Percentiles rank a stretch among this genome's conserved stretches.
These are phyloP conservation scores for Holothuria leucospilota DNA, from an alignment of 53 echinoderm and acorn worm genomes.

Conservation along the genomic window DNA sequence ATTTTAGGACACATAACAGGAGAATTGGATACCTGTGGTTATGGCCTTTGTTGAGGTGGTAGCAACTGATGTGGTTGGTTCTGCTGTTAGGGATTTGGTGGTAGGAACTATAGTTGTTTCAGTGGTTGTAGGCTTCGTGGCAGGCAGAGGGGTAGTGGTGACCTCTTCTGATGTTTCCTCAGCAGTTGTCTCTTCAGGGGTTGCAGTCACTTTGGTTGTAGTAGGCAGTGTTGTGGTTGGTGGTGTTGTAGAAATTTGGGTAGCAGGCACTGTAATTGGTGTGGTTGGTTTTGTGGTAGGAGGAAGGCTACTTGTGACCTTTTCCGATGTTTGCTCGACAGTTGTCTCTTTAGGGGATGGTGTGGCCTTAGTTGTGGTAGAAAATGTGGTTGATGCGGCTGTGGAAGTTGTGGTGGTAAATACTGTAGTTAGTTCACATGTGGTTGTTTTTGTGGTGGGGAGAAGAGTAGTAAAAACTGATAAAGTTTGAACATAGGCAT, in stretches of 20 bases:
- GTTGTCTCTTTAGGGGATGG: background rate
- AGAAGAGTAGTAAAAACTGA: no score
- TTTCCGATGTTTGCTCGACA: background rate
- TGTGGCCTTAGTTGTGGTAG: background rate
- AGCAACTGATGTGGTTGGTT: background rate
- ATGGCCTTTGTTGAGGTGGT: background rate
- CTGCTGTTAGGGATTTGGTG: background rate
- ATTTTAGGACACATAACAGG: no score
- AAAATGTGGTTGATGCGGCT: no score
- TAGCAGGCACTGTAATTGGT: background rate
- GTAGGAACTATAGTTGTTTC: background rate
- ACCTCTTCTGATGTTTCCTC: background rate
- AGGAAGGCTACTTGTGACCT: background rate
- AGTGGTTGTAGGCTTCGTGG: background rate
- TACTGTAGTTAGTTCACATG: no score
- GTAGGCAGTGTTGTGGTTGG: background rate
- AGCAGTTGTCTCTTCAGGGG: conserved; percentile 1
- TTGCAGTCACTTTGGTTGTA: background rate
- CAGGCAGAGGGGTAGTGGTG: background rate
- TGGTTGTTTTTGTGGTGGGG: no score
- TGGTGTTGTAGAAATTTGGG: background rate
- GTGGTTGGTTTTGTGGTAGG: no score
- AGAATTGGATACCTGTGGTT: no score
- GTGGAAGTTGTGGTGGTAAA: background rate
- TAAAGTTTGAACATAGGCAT: no score